Evolutionary conservation across 2,888 invertebrate species (phyloP).

Genomic region (Neoitamus cyanurus): DNA sequence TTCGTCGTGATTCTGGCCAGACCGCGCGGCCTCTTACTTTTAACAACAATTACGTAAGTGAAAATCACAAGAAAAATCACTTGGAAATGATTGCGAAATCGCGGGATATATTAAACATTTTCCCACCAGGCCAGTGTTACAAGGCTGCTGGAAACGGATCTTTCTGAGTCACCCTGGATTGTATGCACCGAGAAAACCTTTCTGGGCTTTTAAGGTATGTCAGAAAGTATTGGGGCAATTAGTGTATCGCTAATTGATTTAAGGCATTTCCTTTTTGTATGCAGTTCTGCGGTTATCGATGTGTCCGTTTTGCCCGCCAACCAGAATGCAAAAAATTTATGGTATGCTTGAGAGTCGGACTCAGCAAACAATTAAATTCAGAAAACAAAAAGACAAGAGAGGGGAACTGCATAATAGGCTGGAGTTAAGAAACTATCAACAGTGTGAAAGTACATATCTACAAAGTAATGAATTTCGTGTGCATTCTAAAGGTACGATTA

Average conservation of each 20-base stretch:
- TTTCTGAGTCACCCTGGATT: not conserved
- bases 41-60: conserved; percentile 12
- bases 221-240: conserved; percentile 66
- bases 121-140: not conserved
- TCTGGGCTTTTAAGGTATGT: conserved; percentile 57
- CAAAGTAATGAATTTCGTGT: too few relatives aligned
- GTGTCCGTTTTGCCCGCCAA: conserved; percentile 20
- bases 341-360: conserved; percentile 49
- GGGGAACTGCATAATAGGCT: not conserved
- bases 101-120: conserved; percentile 18
- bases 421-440: not conserved
- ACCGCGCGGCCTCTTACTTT: conserved; percentile 9
- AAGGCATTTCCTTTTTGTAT: conserved; percentile 65
- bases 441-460: too few relatives aligned
- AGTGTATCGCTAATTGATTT: conserved; percentile 67
- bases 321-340: conserved; percentile 49
- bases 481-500: too few relatives aligned
- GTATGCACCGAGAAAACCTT: not conserved
- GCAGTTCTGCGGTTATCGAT: conserved; percentile 24
- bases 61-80: conserved; percentile 33
- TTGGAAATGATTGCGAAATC: conserved; percentile 31
- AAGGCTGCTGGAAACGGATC: not conserved
- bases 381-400: not conserved
- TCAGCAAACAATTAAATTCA: conserved; percentile 50
- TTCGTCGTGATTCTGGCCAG: not conserved